Evolutionary conservation across 2,888 invertebrate species (phyloP), one percentile per base, ranked within the genome.

Genomic region (Amblyjoppa fuscipennis): DNA sequence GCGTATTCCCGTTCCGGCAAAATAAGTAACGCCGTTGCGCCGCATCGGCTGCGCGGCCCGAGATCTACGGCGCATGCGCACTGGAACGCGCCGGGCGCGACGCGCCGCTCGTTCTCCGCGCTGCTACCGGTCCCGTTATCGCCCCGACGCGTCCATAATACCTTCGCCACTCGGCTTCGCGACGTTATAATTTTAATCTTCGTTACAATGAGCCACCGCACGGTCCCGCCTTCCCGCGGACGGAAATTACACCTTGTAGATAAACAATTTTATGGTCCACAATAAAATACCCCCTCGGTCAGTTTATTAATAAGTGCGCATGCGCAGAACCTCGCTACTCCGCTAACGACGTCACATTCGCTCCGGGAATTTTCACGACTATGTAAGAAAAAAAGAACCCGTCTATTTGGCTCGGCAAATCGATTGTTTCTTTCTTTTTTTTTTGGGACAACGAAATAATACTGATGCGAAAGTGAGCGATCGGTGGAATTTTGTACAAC

Each of bases 131-230:
- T 85, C 85, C 81, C 85, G 85, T 81, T 85, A 85, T 85, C 81
- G 78, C 78, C 74, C 53, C 70, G 70, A 81, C 78, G 77, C 77
- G 81, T 61, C 77, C 49, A 77, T 69, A 78, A 81, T 78, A 66
- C 77, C 61, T 49, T 82, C 51, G 9, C 41, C 77, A 73, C 49
- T 70, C 73, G 64, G 70, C 25, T 61, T 75, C 79, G 75, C 78
- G 78, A 81, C 81, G 81, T 81, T 75, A 85, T 85, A 85, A 85
- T 85, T 81, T 85, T 81, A 78, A 85, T 85, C 85, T 78, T 78
- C 68, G 77, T 79, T 85, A 78, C 78, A 78, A 81, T 78, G 85
- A 85, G 85, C 61, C 83, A 66, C 71, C 31, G 56, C 25, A 45
- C 45, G 61, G 16, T 25, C 31, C 61, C n/a, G 56, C 28, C 34